Evolutionary conservation across 2,113 vertebrate genomes (phyloP).

Genomic region (Neofelis nebulosa): DNA sequence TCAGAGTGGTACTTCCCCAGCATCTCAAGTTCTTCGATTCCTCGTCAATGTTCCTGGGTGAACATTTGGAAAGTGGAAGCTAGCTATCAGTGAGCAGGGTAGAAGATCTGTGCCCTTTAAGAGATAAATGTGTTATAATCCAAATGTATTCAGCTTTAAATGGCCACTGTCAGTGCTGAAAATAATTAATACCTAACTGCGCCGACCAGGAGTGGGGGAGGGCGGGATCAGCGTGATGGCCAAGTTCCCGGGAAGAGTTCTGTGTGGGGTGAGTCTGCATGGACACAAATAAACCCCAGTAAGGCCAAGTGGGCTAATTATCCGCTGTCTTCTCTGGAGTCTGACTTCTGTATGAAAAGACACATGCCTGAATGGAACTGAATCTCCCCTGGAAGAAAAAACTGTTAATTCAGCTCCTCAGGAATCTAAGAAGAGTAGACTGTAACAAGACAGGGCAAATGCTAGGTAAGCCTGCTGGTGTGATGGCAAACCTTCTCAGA

Average conservation of each 20-base stretch:
- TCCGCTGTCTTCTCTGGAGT: not conserved
- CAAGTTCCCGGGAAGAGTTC: not conserved
- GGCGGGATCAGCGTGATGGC: not conserved
- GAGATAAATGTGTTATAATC: no score
- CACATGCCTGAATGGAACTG: not conserved
- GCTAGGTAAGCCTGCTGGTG: not conserved
- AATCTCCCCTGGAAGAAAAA: not conserved
- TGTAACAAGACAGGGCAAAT: not conserved
- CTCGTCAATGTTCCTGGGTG: not conserved
- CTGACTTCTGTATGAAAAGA: not conserved
- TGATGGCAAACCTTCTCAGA: not conserved
- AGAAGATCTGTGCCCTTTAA: not conserved
- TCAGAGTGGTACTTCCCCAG: not conserved
- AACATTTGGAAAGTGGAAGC: not conserved
- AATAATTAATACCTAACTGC: not conserved
- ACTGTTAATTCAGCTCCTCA: not conserved
- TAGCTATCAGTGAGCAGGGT: not conserved
- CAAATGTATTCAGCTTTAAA: not conserved
- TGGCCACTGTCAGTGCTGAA: not conserved
- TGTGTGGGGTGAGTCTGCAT: not conserved
- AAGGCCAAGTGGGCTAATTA: not conserved
- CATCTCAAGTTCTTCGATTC: not conserved
- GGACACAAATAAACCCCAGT: not conserved
- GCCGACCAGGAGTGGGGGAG: not conserved
- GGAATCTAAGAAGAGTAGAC: not conserved